Percentiles rank a stretch among this genome's conserved stretches.
Conservation (phyloP, 23 tunicate genomes). For the Styela clava region DNA sequence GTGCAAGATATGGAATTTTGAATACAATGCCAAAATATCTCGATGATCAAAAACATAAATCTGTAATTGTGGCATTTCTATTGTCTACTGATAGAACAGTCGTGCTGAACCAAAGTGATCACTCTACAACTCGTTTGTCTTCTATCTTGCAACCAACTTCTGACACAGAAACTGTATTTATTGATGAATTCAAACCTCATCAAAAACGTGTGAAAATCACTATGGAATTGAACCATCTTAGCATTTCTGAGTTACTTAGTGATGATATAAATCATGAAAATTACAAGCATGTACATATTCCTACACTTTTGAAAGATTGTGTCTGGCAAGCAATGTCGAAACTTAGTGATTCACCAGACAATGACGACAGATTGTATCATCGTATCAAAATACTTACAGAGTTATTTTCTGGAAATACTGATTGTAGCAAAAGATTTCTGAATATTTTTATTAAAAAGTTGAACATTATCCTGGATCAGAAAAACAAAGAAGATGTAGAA, state of each 20-base stretch:
- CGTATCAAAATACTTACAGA: slow-evolving; percentile 33
- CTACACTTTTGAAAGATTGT: slow-evolving; percentile 28
- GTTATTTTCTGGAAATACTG: slow-evolving; percentile 9
- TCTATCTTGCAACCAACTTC: slow-evolving; percentile 41
- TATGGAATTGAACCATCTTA: slow-evolving; percentile 1
- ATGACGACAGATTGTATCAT: slow-evolving; percentile 14
- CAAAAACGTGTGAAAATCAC: slow-evolving; percentile 22
- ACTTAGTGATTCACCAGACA: slow-evolving; percentile 3
- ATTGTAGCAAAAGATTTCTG: neutral
- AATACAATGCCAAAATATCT: slow-evolving; percentile 4
- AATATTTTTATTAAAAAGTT: slow-evolving; percentile 24
- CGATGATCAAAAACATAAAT: neutral
- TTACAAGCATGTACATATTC: slow-evolving; percentile 4
- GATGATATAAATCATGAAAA: neutral
- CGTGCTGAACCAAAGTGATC: neutral
- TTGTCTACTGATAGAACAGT: slow-evolving; percentile 41
- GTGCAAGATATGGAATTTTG: slow-evolving; percentile 60
- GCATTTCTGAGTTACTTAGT: slow-evolving; percentile 28
- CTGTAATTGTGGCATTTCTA: slow-evolving; percentile 35
- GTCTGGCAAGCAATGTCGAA: slow-evolving; percentile 48
- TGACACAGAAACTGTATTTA: slow-evolving; percentile 33
- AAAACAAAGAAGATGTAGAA: neutral
- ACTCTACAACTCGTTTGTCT: neutral
- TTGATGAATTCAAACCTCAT: slow-evolving; percentile 54
- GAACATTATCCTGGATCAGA: slow-evolving; percentile 8